A percentile compares a stretch with the other conserved stretches of the same genome.
Conservation (phyloP, 2,797 vertebrate genomes). For the Dallia pectoralis region DNA sequence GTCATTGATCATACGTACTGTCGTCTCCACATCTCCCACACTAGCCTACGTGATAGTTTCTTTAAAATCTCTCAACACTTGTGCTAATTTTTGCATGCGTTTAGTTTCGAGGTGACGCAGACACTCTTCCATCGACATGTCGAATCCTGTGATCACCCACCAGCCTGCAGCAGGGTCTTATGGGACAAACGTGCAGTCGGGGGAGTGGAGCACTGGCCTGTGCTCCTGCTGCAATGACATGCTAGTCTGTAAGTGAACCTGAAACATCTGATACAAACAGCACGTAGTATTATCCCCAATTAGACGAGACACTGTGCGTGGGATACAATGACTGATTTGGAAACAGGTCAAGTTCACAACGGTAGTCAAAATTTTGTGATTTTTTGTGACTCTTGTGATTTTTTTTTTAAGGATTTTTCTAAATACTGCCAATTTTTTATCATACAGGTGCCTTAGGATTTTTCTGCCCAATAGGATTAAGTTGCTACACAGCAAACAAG, state of each 20-base stretch:
- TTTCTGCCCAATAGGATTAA: slow-evolving; percentile 67
- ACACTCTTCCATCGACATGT: slow-evolving; percentile 60
- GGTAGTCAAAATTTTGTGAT: too few species aligned
- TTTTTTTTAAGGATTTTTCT: slow-evolving; percentile 4
- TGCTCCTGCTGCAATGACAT: slow-evolving; percentile 76
- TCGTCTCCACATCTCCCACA: not conserved
- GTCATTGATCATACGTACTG: too few species aligned
- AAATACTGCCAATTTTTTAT: slow-evolving; percentile 6
- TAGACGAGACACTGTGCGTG: too few species aligned
- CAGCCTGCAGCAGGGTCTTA: slow-evolving; percentile 72
- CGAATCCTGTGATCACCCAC: slow-evolving; percentile 72
- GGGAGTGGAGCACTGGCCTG: slow-evolving; percentile 78
- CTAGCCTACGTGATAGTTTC: not conserved
- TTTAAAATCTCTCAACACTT: not conserved
- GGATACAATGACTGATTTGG: too few species aligned
- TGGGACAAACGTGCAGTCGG: slow-evolving; percentile 79
- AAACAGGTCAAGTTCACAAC: too few species aligned
- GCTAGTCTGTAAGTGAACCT: slow-evolving; percentile 75
- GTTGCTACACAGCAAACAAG: slow-evolving; percentile 75
- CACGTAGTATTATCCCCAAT: too few species aligned
- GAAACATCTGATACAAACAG: not conserved
- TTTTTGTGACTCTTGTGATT: too few species aligned
- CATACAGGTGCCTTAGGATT: slow-evolving; percentile 72
- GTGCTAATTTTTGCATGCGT: slow-evolving; percentile 2
- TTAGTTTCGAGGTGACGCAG: slow-evolving; percentile 19